Base-by-base conservation (phyloP, 2,888 invertebrate species). In the Mythimna loreyi region DNA sequence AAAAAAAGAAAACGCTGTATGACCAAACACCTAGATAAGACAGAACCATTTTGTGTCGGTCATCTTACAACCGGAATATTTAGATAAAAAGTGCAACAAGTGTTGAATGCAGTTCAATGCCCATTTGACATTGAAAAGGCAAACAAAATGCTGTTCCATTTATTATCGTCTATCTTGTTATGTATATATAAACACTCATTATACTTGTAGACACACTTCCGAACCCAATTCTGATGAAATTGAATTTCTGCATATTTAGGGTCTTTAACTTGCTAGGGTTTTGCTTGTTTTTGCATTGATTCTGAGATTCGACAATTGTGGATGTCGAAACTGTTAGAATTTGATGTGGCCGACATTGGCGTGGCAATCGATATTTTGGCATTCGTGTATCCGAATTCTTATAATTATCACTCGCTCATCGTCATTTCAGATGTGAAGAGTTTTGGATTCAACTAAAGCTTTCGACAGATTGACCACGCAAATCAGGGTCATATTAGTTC, bases 121-220 rank as follows among this genome's bases (percentile, higher is more conserved):
- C 85, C 78, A 77, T 73, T 82, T 86, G 90, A 88, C 89, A 89
- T 89, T 90, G 87, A 85, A 83, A 83, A 69, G 86, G 70, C 86
- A 81, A 83, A 81, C 78, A 78, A 66, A 78, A 76, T 79, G 70
- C 78, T 72, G 59, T 80, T 57, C 66, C 36, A 62, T 74, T 74
- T 79, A 76, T 75, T 72, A 71, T 69, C 72, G 62, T 71, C 82
- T 80, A 83, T 68, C 55, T 66, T 25, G 64, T 64, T 56, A 53
- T 68, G 64, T 75, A 52, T 23, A 4, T 61, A 19, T 21, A 72
- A 66, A 75, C 67, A 70, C 19, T 64, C 3, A 61, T 63, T 71
- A 45, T 69, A 56, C 64, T 72, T 63, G 30, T 50, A 61, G 58
- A 68, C 50, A 67, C 65, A 52, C 72, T 74, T 83, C 75, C 65